A percentile compares a stretch with the other conserved stretches of the same genome.
Evolutionary conservation across 2,113 vertebrate species (phyloP).

Genomic region (Mohoua ochrocephala): DNA sequence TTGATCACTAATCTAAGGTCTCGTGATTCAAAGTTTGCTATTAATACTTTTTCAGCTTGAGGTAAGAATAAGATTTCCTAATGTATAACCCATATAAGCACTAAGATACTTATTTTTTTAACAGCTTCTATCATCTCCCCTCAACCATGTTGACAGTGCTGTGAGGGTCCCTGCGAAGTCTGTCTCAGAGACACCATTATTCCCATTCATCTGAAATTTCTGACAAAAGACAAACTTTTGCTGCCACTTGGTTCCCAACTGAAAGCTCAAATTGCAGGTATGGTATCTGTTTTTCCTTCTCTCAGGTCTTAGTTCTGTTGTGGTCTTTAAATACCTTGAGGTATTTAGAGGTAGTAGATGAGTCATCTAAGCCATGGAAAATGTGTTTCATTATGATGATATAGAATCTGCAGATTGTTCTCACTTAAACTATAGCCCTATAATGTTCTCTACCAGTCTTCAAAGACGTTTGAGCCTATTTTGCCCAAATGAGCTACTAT

Average conservation of each 20-base stretch:
- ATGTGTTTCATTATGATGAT: not conserved
- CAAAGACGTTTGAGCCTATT: not conserved
- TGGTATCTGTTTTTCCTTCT: not conserved
- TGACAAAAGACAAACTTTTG: not conserved
- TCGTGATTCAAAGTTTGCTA: not conserved
- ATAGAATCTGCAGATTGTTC: not conserved
- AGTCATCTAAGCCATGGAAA: not conserved
- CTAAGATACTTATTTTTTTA: not conserved
- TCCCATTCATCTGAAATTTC: not conserved
- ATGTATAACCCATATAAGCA: not conserved
- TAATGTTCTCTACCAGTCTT: not conserved
- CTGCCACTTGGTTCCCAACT: not conserved
- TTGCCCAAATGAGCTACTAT: not conserved
- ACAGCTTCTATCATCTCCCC: not conserved
- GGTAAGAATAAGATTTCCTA: not conserved
- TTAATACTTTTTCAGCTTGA: not conserved
- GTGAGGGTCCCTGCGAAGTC: not conserved
- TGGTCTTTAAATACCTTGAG: not conserved
- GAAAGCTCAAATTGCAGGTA: not conserved
- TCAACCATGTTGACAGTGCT: not conserved
- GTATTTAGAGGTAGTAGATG: not conserved
- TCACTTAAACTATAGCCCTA: not conserved
- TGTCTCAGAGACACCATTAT: not conserved
- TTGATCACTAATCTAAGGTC: not conserved
- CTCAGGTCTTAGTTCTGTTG: not conserved